Base-by-base conservation (phyloP, 2,113 vertebrate species). In the Colinus virginianus region DNA sequence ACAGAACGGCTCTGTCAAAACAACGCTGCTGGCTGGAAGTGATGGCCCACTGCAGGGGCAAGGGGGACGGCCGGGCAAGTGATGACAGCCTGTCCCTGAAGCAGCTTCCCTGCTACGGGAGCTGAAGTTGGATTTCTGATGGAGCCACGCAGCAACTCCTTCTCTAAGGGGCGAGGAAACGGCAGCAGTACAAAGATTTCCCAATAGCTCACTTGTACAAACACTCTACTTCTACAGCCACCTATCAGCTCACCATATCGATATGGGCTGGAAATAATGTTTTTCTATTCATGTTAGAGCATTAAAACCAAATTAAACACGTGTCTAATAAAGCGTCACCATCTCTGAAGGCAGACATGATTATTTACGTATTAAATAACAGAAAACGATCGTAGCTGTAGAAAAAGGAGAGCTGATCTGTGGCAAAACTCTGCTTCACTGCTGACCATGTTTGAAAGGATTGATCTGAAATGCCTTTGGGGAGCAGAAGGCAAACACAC, bases 111-210 rank as follows among this genome's bases (percentile, higher is more conserved):
- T 0, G 13, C 5, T 56, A 1, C 6, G 66, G 16, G 5, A 38
- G 58, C 51, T 51, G 32, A 38, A n/a, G 67, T 1, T 32, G 25
- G 55, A 43, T 62, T 79, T 46, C 78, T 40, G 30, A 20, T 8
- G 18, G 46, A 79, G 18, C 0, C 1, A 25, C 2, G 30, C 66
- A 32, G 55, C 63, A 87, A 36, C 43, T 32, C 32, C 20, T 40
- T 48, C 76, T 48, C 55, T 42, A 25, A 34, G 63, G 56, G 7
- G 0, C 11, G 20, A 2, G 17, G 42, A 72, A 74, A 74, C n/a
- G 7, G 8, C 0, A 46, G 8, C 6, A 72, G 38, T 42, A 62
- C 1, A 2, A 61, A 10, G 90, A 48, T 0, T 48, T 28, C 28
- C 36, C 4, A 30, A 78, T 17, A 78, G 34, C 62, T 76, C 18